These are phyloP conservation scores for Pedionomus torquatus DNA, from an alignment of 2,113 vertebrate genomes.

Conservation along the genomic window DNA sequence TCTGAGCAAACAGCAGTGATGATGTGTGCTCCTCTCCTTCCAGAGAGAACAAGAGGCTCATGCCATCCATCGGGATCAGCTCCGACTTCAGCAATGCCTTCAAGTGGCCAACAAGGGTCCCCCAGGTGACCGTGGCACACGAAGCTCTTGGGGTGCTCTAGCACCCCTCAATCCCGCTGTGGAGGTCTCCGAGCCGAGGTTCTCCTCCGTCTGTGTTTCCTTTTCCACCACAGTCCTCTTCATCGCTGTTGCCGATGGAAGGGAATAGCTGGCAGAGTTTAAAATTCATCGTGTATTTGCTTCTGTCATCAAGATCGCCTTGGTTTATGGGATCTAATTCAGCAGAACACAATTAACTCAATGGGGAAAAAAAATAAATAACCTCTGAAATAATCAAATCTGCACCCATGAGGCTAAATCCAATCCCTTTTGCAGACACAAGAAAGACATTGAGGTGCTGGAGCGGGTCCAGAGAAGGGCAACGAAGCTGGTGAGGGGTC, in stretches of 20 bases:
- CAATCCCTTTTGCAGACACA: conserved; percentile 63
- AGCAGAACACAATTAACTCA: conserved; percentile 79
- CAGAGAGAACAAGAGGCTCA: rapidly evolving
- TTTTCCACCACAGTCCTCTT: not conserved
- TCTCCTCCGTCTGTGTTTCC: rapidly evolving
- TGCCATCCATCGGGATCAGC: no score
- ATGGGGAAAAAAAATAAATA: conserved; percentile 68
- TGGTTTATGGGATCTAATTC: conserved; percentile 78
- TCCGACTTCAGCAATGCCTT: rapidly evolving
- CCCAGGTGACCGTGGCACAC: rapidly evolving
- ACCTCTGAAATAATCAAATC: conserved; percentile 80
- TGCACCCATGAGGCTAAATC: conserved; percentile 79
- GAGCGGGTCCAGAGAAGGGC: no score
- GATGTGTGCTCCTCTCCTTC: not conserved
- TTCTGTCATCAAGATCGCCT: conserved; percentile 68
- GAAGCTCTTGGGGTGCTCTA: not conserved
- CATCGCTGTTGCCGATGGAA: conserved; percentile 8
- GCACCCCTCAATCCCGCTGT: rapidly evolving
- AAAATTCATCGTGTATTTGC: conserved; percentile 65
- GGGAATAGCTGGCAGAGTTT: conserved; percentile 16
- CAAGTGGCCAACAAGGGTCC: rapidly evolving
- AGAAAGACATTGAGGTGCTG: no score
- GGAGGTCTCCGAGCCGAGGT: not conserved
- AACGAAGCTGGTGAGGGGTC: no score
- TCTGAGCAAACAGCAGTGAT: not conserved